phyloP scores from a whole-genome alignment of 2,113 vertebrate genomes.

The Baryphthengus martii region DNA sequence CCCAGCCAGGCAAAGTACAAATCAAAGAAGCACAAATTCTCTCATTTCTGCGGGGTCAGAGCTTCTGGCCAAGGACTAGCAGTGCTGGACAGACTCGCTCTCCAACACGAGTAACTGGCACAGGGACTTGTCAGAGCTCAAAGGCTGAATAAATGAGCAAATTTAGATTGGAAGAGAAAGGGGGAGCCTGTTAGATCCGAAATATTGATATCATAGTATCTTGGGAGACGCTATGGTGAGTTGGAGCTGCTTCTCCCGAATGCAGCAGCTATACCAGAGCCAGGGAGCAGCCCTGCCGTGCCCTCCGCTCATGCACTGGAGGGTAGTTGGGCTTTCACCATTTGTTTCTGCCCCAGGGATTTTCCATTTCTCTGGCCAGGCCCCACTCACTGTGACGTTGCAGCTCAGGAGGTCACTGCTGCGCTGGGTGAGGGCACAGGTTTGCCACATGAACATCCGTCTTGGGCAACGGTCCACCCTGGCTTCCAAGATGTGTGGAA shows the following conservation, averaged over 20 bases:
- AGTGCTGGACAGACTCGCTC: neutral
- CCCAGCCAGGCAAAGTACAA: neutral
- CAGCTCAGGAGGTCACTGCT: neutral
- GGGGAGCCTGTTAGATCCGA: neutral
- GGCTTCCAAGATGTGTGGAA: neutral
- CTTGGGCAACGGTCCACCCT: neutral
- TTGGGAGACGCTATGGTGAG: neutral
- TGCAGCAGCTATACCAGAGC: neutral
- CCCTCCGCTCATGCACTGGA: accelerated
- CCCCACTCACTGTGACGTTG: accelerated
- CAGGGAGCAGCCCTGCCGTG: neutral
- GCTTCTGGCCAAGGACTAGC: neutral
- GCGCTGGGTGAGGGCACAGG: neutral
- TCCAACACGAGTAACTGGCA: neutral
- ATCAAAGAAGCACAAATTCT: neutral
- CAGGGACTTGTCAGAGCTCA: neutral
- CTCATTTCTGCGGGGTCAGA: neutral
- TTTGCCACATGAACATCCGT: neutral
- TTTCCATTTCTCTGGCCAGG: neutral
- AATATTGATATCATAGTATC: neutral
- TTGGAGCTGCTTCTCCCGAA: neutral
- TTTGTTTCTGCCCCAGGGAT: neutral
- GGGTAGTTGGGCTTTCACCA: neutral
- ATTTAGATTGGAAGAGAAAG: neutral
- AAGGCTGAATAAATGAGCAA: neutral